Evolutionary conservation across 1,140 invertebrate species (phyloP).

Genomic region (Cylas formicarius): DNA sequence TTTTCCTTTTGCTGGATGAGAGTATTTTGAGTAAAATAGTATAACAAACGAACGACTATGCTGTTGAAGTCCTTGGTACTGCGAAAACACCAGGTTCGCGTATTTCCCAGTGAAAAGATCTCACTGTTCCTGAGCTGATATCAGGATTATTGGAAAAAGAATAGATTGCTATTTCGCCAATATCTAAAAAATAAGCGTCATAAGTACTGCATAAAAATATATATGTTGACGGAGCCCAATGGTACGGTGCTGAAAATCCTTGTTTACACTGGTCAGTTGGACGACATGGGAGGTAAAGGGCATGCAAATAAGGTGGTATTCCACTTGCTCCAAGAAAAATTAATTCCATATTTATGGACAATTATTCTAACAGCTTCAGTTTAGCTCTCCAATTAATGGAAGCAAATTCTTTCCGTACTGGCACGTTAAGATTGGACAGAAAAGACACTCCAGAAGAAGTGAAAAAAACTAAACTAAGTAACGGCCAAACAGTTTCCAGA

Average conservation of each 20-base stretch:
- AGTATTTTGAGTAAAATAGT: slow-evolving; percentile 17
- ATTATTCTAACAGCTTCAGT: slow-evolving; percentile 41
- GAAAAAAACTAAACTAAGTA: slow-evolving; percentile 32
- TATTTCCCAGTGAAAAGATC: slow-evolving; percentile 20
- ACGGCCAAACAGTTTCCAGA: slow-evolving; percentile 31
- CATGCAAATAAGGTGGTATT: slow-evolving; percentile 20
- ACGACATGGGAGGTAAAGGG: slow-evolving; percentile 15
- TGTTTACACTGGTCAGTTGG: slow-evolving; percentile 16
- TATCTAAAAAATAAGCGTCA: slow-evolving; percentile 20
- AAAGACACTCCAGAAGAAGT: slow-evolving; percentile 20
- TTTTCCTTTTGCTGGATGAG: slow-evolving; percentile 11
- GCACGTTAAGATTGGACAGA: slow-evolving; percentile 31
- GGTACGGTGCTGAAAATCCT: slow-evolving; percentile 11
- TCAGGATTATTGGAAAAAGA: slow-evolving; percentile 28
- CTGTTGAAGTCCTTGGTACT: slow-evolving; percentile 17
- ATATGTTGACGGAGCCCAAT: slow-evolving; percentile 16
- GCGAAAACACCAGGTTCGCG: slow-evolving; percentile 10
- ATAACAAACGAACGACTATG: slow-evolving; percentile 24
- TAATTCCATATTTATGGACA: slow-evolving; percentile 41
- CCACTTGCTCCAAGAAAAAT: slow-evolving; percentile 23
- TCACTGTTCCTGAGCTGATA: slow-evolving; percentile 20
- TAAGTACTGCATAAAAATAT: slow-evolving; percentile 20
- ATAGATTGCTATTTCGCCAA: slow-evolving; percentile 19
- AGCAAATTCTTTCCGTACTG: slow-evolving; percentile 35
- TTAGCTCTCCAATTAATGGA: slow-evolving; percentile 35